A percentile compares a stretch with the other conserved stretches of the same genome.
Evolutionary conservation across 2,888 invertebrate genomes (phyloP).

Genomic region (Nebria brevicollis): DNA sequence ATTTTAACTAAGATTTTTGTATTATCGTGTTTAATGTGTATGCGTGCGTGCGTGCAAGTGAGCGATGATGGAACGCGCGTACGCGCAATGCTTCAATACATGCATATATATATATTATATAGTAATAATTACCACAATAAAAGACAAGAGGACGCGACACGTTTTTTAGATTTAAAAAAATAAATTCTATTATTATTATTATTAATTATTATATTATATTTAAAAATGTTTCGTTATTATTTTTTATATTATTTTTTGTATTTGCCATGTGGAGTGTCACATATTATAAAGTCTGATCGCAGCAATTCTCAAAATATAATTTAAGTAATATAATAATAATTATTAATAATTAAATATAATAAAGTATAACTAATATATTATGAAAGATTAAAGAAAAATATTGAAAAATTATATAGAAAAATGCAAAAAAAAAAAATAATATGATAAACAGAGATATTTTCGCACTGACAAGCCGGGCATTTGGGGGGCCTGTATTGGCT

Average conservation of each 20-base stretch:
- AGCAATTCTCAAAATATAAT: conserved; percentile 65
- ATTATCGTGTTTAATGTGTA: conserved; percentile 46
- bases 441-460: conserved; percentile 51
- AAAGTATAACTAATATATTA: conserved; percentile 53
- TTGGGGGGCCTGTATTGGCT: conserved; percentile 60
- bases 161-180: conserved; percentile 57
- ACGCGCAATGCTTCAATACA: conserved; percentile 44
- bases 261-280: conserved; percentile 57
- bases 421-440: conserved; percentile 55
- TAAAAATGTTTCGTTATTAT: conserved; percentile 53
- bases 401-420: conserved; percentile 57
- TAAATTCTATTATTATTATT: conserved; percentile 61
- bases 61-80: conserved; percentile 30
- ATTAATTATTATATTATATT: conserved; percentile 50
- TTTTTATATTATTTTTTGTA: conserved; percentile 51
- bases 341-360: conserved; percentile 51
- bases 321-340: conserved; percentile 58
- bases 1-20: conserved; percentile 48
- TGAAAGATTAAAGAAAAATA: conserved; percentile 53
- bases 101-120: conserved; percentile 19
- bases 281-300: conserved; percentile 64
- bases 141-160: conserved; percentile 61
- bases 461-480: conserved; percentile 54
- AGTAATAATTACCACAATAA: conserved; percentile 52
- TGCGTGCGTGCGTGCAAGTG: conserved; percentile 25